Evolutionary conservation across 2,113 vertebrate species (phyloP), one percentile per base, ranked within the genome.

Genomic region (Donacobius atricapilla): DNA sequence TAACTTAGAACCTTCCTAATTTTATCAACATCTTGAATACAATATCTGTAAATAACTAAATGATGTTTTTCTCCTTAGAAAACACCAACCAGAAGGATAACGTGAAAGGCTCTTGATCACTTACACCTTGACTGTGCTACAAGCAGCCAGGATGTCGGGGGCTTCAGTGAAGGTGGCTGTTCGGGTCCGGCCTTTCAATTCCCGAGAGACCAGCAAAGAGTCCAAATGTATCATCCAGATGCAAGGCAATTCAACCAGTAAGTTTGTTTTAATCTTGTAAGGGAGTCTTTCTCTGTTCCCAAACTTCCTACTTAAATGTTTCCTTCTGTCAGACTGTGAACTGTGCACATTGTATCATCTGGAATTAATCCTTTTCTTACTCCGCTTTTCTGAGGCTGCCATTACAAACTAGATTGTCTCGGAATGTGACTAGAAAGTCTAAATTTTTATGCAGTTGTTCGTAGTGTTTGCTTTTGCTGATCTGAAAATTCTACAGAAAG

Each of bases 211-310:
- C 83, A 96, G 99, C 98, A 99, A 99, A 94, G 99, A 99, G 6
- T 99, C 99, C 78, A 99, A 99, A 98, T 99, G 99, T 97, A 99
- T 99, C 96, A 99, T 99, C 96, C 99, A 99, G 97, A 99, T 99
- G 99, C 99, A 99, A 97, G 99, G 99, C 97, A 99, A 99, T 97
- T 99, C 99, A 20, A 99, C 99, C 96, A 99, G 99, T 99, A 98
- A 99, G 99, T 99, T 42, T n/a, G 10, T 31, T 37, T 23, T 35
- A 15, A 30, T 82, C 35, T 89, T 28, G 3, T 61, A 18, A 47
- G 44, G 17, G 15, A 44, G 10, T 61, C 23, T 70, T 61, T 71
- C 22, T 57, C 9, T 51, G 8, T 58, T 15, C 15, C n/a, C 21
- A 51, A 6, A 24, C 24, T 57, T 30, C 11, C 25, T 44, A 10